Evolutionary conservation across 2,797 vertebrate species (phyloP), one percentile per base, ranked within the genome.

Genomic region (Rhadinocentrus ornatus): DNA sequence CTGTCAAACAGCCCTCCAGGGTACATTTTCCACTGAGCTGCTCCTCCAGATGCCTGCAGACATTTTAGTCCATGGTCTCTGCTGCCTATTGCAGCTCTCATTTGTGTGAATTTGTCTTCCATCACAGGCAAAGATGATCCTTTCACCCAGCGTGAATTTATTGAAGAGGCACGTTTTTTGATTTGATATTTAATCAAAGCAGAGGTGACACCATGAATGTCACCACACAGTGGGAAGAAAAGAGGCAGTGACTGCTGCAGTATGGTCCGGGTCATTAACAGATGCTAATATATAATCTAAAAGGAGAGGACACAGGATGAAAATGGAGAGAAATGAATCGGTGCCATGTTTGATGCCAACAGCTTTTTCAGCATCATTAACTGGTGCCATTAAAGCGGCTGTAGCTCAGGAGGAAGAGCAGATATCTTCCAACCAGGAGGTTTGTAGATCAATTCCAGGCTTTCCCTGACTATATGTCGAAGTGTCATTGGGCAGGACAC

Each of bases 281-380:
- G 77, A 90, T 80, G 80, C 78, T 91, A 80, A 83, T 89, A 66
- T 89, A 68, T 80, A 80, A 89, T 82, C 58, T 71, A 66, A 79
- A 83, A 80, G 83, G 34, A 71, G 72, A 81, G 52, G 73, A 80
- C 77, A 78, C 83, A 83, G 79, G 89, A 87, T 78, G 75, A 87
- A 79, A 78, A 13, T 9, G 3, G 65, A 65, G 73, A 81, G 69
- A 76, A 75, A 71, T 62, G 78, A 84, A 80, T 82, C 57, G 35
- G 71, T 75, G 61, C 59, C 32, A 15, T 75, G 75, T 90, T 88
- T 84, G 83, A 89, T 80, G 80, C 75, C 15, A 70, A 77, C 76
- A 84, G 62, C 80, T 88, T 82, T 87, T 82, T 87, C 78, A 70
- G 88, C 83, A 54, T 88, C 90, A 90, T 91, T 91, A 90, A 62